A percentile compares a stretch with the other conserved stretches of the same genome.
Conservation (phyloP, 1,140 invertebrate species). For the Nautilus pompilius region DNA sequence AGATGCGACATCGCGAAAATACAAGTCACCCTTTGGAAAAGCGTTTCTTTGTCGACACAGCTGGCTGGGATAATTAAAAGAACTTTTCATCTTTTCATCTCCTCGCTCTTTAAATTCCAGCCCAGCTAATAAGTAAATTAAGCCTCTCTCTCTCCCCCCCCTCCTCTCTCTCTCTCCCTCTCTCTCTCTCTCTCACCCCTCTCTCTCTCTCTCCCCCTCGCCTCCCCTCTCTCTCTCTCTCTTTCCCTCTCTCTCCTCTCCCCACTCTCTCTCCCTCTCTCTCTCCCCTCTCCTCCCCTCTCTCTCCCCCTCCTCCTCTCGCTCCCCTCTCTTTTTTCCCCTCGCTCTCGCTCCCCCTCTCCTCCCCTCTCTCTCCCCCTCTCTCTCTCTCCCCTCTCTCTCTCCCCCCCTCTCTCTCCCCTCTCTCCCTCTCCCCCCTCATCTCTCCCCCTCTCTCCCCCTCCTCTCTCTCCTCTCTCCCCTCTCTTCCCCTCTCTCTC, state of each 20-base stretch:
- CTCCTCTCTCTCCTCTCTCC: neutral
- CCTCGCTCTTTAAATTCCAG: neutral
- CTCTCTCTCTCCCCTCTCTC: neutral
- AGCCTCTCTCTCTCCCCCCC: conserved; percentile 1
- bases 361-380: neutral
- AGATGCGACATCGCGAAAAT: too few relatives aligned
- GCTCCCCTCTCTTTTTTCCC: neutral
- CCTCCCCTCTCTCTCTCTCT: neutral
- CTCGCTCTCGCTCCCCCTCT: neutral
- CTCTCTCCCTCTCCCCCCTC: neutral
- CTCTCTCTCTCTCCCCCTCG: neutral
- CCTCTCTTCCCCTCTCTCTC: neutral
- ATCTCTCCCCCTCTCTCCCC: neutral
- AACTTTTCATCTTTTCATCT: neutral
- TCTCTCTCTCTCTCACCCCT: neutral
- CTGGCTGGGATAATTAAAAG: too few relatives aligned
- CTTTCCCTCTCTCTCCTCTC: neutral
- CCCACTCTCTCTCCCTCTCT: neutral
- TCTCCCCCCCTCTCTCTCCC: neutral
- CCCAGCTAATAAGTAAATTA: neutral
- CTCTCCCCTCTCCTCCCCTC: neutral
- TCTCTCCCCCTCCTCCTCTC: neutral
- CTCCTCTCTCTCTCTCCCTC: conserved; percentile 3
- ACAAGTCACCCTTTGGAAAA: too few relatives aligned
- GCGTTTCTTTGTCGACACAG: too few relatives aligned